Conservation (phyloP, 2,888 invertebrate species). For the Blomia tropicalis region DNA sequence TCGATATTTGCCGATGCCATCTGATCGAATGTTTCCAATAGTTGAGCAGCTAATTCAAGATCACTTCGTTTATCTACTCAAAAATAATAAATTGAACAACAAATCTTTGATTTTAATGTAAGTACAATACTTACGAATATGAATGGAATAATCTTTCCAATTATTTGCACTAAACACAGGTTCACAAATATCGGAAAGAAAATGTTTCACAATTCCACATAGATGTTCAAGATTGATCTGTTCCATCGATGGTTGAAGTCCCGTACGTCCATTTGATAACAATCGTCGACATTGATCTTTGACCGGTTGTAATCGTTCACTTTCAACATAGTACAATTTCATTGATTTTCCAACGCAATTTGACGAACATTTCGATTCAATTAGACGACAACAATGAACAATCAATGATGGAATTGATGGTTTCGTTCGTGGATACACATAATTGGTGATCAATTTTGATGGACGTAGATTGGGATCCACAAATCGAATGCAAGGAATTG, state of each 20-base stretch:
- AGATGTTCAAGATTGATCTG: slow-evolving; percentile 9
- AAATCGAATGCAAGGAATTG: slow-evolving; percentile 18
- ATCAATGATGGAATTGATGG: slow-evolving; percentile 17
- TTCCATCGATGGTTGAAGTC: slow-evolving; percentile 6
- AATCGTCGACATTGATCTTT: slow-evolving; percentile 16
- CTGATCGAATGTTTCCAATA: background rate
- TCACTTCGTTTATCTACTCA: slow-evolving; percentile 15
- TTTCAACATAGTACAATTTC: slow-evolving; percentile 13
- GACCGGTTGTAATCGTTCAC: slow-evolving; percentile 14
- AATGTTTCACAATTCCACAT: slow-evolving; percentile 21
- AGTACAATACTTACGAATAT: slow-evolving; percentile 13
- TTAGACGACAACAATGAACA: slow-evolving; percentile 12
- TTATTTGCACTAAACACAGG: slow-evolving; percentile 28
- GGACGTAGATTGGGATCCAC: slow-evolving; percentile 19
- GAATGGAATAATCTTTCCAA: slow-evolving; percentile 26
- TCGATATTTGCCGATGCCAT: slow-evolving; percentile 14
- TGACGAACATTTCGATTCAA: slow-evolving; percentile 13
- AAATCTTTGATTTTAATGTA: background rate
- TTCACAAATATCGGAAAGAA: slow-evolving; percentile 16
- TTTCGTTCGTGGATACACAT: slow-evolving; percentile 17
- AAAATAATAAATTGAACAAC: background rate
- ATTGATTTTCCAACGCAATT: background rate
- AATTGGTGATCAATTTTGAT: slow-evolving; percentile 8
- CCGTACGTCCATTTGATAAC: slow-evolving; percentile 2
- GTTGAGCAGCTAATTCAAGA: background rate